These are phyloP conservation scores for Triplophysa yarkandensis DNA, from an alignment of 2,797 vertebrate species.

Conservation along the genomic window DNA sequence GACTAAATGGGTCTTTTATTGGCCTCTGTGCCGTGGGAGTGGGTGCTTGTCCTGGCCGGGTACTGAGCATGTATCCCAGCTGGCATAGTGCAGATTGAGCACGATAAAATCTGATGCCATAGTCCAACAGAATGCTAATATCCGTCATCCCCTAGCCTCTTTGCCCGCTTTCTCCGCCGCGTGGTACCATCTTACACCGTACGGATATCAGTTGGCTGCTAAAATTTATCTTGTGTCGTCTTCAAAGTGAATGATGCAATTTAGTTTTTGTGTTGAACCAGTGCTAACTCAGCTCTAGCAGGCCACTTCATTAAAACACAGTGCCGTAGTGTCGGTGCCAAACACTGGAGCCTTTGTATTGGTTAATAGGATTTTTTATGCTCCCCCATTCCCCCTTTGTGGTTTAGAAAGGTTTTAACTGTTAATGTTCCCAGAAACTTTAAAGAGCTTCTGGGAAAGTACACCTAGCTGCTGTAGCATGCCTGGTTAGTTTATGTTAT, in stretches of 20 bases:
- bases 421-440: slow-evolving; percentile 68
- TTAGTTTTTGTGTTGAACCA: slow-evolving; percentile 29
- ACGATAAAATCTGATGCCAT: slow-evolving; percentile 47
- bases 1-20: slow-evolving; percentile 48
- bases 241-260: slow-evolving; percentile 26
- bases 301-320: slow-evolving; percentile 56
- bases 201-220: slow-evolving; percentile 30
- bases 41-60: slow-evolving; percentile 43
- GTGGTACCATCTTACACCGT: not conserved
- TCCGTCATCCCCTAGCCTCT: slow-evolving; percentile 11
- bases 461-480: slow-evolving; percentile 55
- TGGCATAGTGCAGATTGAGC: slow-evolving; percentile 24
- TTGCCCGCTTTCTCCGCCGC: slow-evolving; percentile 23
- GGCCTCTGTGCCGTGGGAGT: slow-evolving; percentile 43
- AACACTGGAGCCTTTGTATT: slow-evolving; percentile 73
- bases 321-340: slow-evolving; percentile 59
- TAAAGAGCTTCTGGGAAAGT: slow-evolving; percentile 63
- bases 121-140: slow-evolving; percentile 46
- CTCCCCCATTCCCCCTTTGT: slow-evolving; percentile 58
- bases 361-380: slow-evolving; percentile 77
- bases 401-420: slow-evolving; percentile 69
- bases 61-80: slow-evolving; percentile 39
- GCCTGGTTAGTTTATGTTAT: slow-evolving; percentile 1
- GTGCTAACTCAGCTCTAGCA: slow-evolving; percentile 50
- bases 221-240: slow-evolving; percentile 37